Percentiles rank a stretch among this genome's conserved stretches.
phyloP scores from a whole-genome alignment of 2,888 invertebrate species.

The Mythimna ferrago region DNA sequence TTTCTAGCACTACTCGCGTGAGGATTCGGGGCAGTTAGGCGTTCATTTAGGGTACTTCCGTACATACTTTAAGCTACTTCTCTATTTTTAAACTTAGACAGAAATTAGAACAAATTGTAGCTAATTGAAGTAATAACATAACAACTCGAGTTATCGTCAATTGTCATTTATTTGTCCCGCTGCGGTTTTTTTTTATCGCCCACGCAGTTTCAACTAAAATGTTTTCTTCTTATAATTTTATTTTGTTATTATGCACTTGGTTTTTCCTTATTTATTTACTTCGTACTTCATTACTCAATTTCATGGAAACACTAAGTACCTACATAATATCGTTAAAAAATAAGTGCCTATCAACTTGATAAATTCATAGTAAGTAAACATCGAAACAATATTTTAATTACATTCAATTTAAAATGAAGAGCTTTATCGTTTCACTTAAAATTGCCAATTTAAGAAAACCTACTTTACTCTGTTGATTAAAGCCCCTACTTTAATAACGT shows the following conservation, averaged over 20 bases:
- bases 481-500: neutral
- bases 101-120: slow-evolving; percentile 2
- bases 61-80: neutral
- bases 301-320: neutral
- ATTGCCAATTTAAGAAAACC: neutral
- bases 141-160: slow-evolving; percentile 22
- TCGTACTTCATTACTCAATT: neutral
- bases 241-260: slow-evolving; percentile 2
- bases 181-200: slow-evolving; percentile 53
- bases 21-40: neutral
- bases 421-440: neutral
- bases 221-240: slow-evolving; percentile 11
- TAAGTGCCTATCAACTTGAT: neutral
- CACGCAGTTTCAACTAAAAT: slow-evolving; percentile 34
- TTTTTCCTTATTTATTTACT: slow-evolving; percentile 38
- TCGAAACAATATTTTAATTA: neutral
- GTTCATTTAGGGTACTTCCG: neutral
- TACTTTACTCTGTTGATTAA: neutral
- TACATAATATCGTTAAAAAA: neutral
- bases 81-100: slow-evolving; percentile 8
- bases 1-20: no score
- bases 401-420: neutral
- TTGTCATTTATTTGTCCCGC: slow-evolving; percentile 63
- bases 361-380: neutral
- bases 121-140: slow-evolving; percentile 41